Conservation (phyloP, 2,113 vertebrate genomes). For the Nothoprocta perdicaria region DNA sequence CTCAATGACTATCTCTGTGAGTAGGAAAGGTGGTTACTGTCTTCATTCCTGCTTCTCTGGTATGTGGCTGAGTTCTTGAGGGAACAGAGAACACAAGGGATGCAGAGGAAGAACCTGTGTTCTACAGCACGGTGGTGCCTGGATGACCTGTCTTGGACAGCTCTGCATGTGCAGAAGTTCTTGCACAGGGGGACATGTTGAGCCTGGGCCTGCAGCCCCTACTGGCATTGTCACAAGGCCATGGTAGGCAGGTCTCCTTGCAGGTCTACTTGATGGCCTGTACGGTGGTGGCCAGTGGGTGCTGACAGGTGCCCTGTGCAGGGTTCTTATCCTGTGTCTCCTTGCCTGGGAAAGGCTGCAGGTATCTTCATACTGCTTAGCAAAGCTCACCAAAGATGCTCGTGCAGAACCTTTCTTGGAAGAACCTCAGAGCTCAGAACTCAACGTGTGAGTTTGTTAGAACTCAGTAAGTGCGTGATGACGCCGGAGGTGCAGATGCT, state of each 20-base stretch:
- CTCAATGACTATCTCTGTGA: background rate
- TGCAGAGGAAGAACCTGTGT: background rate
- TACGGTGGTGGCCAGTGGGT: background rate
- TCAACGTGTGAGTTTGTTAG: rapidly evolving
- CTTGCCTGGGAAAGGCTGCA: background rate
- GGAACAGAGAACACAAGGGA: background rate
- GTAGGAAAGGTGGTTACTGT: background rate
- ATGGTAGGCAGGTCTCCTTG: background rate
- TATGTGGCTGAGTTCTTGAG: rapidly evolving
- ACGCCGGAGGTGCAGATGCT: background rate
- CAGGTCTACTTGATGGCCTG: background rate
- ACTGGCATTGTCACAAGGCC: no score
- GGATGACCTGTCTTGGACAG: background rate
- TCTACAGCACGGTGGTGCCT: background rate
- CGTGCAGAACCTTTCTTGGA: background rate
- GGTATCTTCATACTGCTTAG: background rate
- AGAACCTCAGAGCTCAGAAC: background rate
- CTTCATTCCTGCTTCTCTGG: background rate
- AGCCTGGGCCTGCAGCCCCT: background rate
- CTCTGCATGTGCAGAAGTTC: background rate
- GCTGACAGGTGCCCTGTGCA: no score
- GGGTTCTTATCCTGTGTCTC: background rate
- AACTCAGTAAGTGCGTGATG: background rate
- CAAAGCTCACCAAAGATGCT: background rate
- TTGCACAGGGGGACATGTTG: background rate